Conservation (phyloP, 2,888 invertebrate species). For the Sialis lutaria region DNA sequence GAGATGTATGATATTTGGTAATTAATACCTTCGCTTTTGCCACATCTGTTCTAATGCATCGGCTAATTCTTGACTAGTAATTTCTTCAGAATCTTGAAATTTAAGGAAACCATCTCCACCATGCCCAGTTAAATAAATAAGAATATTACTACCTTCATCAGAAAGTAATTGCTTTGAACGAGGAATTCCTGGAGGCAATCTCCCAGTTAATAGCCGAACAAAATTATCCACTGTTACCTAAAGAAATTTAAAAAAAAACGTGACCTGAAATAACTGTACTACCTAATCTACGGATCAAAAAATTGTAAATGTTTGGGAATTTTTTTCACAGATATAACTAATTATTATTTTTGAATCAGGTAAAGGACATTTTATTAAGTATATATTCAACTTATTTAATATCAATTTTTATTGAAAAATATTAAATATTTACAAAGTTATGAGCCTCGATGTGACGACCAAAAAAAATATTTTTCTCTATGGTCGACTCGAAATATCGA, state of each 20-base stretch:
- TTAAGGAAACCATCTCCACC: conserved; percentile 99
- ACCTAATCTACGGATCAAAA: no score
- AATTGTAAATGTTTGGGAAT: no score
- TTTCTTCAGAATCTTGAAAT: conserved; percentile 98
- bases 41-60: conserved; percentile 99
- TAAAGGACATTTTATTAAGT: no score
- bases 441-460: no score
- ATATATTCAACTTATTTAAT: no score
- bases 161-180: conserved; percentile 87
- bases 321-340: no score
- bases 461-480: no score
- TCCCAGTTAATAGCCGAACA: conserved; percentile 84
- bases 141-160: conserved; percentile 91
- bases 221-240: conserved; percentile 97
- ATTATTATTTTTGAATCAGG: no score
- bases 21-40: conserved; percentile 73
- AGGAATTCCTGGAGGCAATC: conserved; percentile 84
- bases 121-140: conserved; percentile 91
- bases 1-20: conserved; percentile 5
- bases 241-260: conserved; percentile 9
- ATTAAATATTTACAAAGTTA: no score
- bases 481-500: no score
- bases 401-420: no score
- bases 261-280: no score
- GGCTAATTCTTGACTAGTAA: conserved; percentile 93